phyloP scores from a whole-genome alignment of 2,797 vertebrate species.

The Siniperca undulata region DNA sequence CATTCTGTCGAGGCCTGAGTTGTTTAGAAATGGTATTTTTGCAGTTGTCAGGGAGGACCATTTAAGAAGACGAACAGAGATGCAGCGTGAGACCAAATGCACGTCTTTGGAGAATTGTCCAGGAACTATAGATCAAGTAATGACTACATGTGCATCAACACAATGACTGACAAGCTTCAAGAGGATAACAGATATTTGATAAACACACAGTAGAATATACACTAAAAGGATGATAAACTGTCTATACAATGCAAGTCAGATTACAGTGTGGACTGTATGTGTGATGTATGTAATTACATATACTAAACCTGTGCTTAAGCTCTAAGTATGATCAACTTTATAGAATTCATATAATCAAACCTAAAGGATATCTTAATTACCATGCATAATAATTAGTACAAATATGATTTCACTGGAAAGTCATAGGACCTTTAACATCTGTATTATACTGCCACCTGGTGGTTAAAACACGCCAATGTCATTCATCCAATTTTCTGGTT shows the following conservation, averaged over 20 bases:
- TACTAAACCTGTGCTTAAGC: neutral
- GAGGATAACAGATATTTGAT: neutral
- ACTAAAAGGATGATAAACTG: neutral
- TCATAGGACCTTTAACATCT: neutral
- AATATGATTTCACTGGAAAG: neutral
- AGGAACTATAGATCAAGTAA: neutral
- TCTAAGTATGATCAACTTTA: neutral
- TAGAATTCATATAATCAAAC: neutral
- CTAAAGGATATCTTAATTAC: too few relatives aligned
- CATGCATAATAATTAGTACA: neutral
- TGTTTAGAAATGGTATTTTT: constrained; percentile 2
- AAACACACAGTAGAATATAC: neutral
- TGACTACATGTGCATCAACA: neutral
- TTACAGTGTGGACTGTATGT: neutral
- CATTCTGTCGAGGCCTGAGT: constrained; percentile 20
- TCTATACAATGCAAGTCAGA: neutral
- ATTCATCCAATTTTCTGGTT: neutral
- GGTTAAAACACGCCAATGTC: constrained; percentile 1
- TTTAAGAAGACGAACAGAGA: constrained; percentile 18
- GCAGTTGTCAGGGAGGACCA: neutral
- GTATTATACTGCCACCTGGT: constrained; percentile 63
- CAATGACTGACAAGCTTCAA: neutral
- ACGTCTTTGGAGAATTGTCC: neutral
- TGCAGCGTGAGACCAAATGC: neutral
- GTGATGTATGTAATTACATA: neutral